Evolutionary conservation across 1,140 invertebrate species (phyloP), one percentile per base, ranked within the genome.

Genomic region (Delia radicum): DNA sequence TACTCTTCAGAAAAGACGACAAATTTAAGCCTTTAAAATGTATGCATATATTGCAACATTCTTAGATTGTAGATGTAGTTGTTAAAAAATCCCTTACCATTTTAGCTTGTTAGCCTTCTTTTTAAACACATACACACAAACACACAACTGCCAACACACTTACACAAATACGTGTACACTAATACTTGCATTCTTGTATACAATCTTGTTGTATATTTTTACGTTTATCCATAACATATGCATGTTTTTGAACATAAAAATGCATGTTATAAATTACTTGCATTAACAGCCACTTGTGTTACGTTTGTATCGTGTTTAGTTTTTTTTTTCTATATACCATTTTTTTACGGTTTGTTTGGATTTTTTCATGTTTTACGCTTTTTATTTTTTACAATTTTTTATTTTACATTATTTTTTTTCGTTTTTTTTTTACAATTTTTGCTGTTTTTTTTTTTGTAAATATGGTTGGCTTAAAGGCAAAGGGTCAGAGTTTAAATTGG

Each of bases 201-300:
- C 37, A 42, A 42, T 15, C n/a, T 10, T 42, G 37, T 42, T 42
- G 10, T 42, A 2, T 42, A 3, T 42, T 42, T 42, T 10, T 42
- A 3, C 7, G 33, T 33, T 7, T 33, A 33, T n/a, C n/a, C n/a
- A n/a, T n/a, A n/a, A n/a, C n/a, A n/a, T 33, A 12, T 33, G 33
- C 13, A 12, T 42, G 10, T 42, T 5, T 42, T 42, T 42, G 37
- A 42, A 61, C 24, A 61, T 63, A 63, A 63, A 63, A 63, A 24
- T 13, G 61, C 24, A 63, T 63, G 61, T 63, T 63, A 63, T 63
- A 63, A 63, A 63, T 24, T 63, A 63, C 61, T 63, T 63, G 61
- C 61, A 63, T 63, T 63, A 63, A 26, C 61, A 63, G 61, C 21
- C 24, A 63, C 61, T 26, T 63, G 61, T 27, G 24, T 26, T 27